phyloP scores from a whole-genome alignment of 2,888 invertebrate species.

The Craniophora ligustri region DNA sequence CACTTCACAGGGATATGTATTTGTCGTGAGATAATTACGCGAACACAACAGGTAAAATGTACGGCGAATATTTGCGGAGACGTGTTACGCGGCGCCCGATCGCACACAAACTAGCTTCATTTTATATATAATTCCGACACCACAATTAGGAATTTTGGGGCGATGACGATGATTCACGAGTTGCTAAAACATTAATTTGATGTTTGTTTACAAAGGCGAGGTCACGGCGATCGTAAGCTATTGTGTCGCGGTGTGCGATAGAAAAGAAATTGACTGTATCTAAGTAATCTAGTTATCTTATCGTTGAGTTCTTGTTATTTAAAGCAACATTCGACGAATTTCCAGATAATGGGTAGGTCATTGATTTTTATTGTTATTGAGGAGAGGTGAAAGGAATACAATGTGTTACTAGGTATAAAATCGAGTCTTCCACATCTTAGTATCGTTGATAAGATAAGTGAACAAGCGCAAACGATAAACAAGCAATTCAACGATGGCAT shows the following conservation, averaged over 20 bases:
- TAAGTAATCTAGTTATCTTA: slow-evolving; percentile 9
- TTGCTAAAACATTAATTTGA: slow-evolving; percentile 41
- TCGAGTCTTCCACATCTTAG: slow-evolving; percentile 44
- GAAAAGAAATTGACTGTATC: neutral
- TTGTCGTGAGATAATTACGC: slow-evolving; percentile 31
- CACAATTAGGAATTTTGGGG: slow-evolving; percentile 42
- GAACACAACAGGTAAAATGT: slow-evolving; percentile 17
- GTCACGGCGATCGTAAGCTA: slow-evolving; percentile 27
- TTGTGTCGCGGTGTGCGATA: slow-evolving; percentile 7
- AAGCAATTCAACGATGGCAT: slow-evolving; percentile 21
- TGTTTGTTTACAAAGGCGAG: slow-evolving; percentile 54
- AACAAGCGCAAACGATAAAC: slow-evolving; percentile 37
- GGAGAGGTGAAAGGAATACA: slow-evolving; percentile 46
- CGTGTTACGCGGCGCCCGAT: slow-evolving; percentile 41
- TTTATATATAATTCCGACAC: slow-evolving; percentile 40
- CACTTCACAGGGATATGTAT: slow-evolving; percentile 60
- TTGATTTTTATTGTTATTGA: slow-evolving; percentile 38
- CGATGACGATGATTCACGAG: slow-evolving; percentile 54
- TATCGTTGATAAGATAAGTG: slow-evolving; percentile 55
- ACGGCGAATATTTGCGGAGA: slow-evolving; percentile 10
- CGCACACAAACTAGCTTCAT: slow-evolving; percentile 41
- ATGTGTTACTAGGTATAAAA: slow-evolving; percentile 27
- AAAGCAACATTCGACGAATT: slow-evolving; percentile 7
- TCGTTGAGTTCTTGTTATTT: slow-evolving; percentile 13
- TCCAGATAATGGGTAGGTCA: slow-evolving; percentile 29